These are phyloP conservation scores for Drosophila tsacasi DNA, from an alignment of 1,140 invertebrate genomes.

Conservation along the genomic window DNA sequence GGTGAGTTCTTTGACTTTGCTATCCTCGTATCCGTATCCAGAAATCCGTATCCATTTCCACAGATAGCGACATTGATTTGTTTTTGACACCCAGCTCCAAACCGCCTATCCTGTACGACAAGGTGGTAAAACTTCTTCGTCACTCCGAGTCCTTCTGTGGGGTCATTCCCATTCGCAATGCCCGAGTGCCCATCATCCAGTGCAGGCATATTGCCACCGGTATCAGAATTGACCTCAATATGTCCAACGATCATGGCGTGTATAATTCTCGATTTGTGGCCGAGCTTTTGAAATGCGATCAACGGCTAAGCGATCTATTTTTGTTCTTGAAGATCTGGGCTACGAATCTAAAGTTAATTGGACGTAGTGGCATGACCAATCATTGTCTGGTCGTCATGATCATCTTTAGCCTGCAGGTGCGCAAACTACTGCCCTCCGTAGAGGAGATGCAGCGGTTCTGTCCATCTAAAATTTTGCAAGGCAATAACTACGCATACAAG, in stretches of 20 bases:
- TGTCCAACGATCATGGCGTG: conserved; percentile 60
- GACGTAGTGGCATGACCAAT: conserved; percentile 62
- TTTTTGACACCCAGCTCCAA: conserved; percentile 37
- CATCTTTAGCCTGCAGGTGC: conserved; percentile 65
- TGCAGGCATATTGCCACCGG: conserved; percentile 63
- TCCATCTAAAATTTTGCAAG: conserved; percentile 15
- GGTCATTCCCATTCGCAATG: conserved; percentile 61
- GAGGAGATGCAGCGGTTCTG: conserved; percentile 46
- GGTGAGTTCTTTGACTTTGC: conserved; percentile 31
- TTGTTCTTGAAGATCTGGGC: conserved; percentile 77
- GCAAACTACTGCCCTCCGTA: conserved; percentile 50
- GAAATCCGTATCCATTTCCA: not conserved
- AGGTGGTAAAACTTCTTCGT: conserved; percentile 37
- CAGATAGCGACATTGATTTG: conserved; percentile 79
- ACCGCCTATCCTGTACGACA: conserved; percentile 51
- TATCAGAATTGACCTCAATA: conserved; percentile 71
- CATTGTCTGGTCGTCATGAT: conserved; percentile 71
- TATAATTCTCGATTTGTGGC: conserved; percentile 68
- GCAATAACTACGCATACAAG: conserved; percentile 70
- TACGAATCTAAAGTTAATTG: conserved; percentile 61
- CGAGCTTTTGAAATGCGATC: conserved; percentile 53
- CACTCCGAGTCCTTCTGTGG: conserved; percentile 51
- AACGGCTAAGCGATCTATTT: conserved; percentile 51
- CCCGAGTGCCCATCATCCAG: conserved; percentile 74
- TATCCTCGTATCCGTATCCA: too few species aligned